These are phyloP conservation scores for Drosophila glabriapex DNA, from an alignment of 2,888 invertebrate genomes.

Conservation along the genomic window DNA sequence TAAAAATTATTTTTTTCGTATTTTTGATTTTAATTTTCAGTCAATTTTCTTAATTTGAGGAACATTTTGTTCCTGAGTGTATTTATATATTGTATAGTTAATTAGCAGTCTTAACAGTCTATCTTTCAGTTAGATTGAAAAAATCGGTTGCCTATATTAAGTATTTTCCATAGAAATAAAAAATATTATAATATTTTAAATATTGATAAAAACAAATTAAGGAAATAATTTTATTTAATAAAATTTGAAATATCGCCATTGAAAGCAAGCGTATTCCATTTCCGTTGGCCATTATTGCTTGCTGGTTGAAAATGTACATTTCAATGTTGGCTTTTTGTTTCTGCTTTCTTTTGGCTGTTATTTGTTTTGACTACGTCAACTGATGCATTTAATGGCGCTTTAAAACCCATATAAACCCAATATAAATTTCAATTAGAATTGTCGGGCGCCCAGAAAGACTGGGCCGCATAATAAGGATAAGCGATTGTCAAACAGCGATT, in stretches of 20 bases:
- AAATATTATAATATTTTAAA: not conserved
- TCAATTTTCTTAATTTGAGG: not conserved
- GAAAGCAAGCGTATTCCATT: not conserved
- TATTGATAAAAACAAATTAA: not conserved
- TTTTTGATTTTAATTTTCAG: not conserved
- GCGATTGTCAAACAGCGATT: slow-evolving; percentile 28
- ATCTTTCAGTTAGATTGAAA: not conserved
- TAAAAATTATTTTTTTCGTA: fast-evolving
- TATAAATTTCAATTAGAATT: slow-evolving; percentile 40
- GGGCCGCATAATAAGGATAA: slow-evolving; percentile 29
- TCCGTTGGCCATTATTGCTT: not conserved
- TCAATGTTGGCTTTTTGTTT: not conserved
- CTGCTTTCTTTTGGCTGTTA: slow-evolving; percentile 1
- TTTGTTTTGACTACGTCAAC: not conserved
- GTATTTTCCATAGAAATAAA: not conserved
- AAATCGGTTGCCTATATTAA: not conserved
- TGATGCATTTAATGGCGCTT: slow-evolving; percentile 10
- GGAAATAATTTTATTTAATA: not conserved
- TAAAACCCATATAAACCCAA: not conserved
- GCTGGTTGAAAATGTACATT: not conserved
- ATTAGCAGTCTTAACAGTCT: not conserved
- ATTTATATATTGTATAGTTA: not conserved
- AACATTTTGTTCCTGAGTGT: not conserved
- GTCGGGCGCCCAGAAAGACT: not conserved
- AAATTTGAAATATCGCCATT: not conserved